Evolutionary conservation across 2,113 vertebrate genomes (phyloP).

Genomic region (Pseudorasbora parva): DNA sequence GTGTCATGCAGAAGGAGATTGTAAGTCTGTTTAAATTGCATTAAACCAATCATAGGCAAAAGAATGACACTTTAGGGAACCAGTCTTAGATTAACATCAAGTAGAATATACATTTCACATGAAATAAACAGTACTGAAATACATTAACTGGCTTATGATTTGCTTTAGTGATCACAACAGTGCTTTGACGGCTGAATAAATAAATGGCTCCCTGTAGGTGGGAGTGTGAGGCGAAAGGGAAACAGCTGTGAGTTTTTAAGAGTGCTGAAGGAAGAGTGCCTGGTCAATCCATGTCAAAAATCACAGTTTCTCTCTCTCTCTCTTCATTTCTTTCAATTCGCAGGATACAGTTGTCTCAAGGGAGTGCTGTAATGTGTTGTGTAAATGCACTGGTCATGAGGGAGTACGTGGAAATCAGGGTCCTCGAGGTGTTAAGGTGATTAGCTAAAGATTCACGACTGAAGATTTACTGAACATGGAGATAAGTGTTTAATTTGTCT

Average conservation of each 20-base stretch:
- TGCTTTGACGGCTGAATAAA: not conserved
- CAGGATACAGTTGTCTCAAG: slow-evolving; percentile 79
- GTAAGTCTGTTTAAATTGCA: slow-evolving; percentile 73
- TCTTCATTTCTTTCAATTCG: slow-evolving; percentile 33
- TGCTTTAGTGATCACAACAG: not conserved
- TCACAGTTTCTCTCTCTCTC: not conserved
- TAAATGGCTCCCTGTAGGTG: not conserved
- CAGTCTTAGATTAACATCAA: too few species aligned
- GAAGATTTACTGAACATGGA: not conserved
- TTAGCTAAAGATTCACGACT: slow-evolving; percentile 4
- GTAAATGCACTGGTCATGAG: slow-evolving; percentile 82
- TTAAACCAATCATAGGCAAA: not conserved
- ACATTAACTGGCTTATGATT: not conserved
- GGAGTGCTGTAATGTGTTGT: slow-evolving; percentile 80
- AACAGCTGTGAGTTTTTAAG: not conserved
- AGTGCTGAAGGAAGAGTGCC: not conserved
- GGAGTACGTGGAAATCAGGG: slow-evolving; percentile 77
- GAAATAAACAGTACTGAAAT: not conserved
- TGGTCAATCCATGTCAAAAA: not conserved
- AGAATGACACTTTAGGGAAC: not conserved
- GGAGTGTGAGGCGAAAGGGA: not conserved
- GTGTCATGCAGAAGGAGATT: slow-evolving; percentile 78
- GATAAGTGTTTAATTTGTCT: not conserved
- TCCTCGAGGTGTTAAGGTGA: slow-evolving; percentile 78
- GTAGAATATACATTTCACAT: not conserved